A percentile compares a stretch with the other conserved stretches of the same genome.
Evolutionary conservation across 2,113 vertebrate species (phyloP).

Genomic region (Triplophysa rosa): DNA sequence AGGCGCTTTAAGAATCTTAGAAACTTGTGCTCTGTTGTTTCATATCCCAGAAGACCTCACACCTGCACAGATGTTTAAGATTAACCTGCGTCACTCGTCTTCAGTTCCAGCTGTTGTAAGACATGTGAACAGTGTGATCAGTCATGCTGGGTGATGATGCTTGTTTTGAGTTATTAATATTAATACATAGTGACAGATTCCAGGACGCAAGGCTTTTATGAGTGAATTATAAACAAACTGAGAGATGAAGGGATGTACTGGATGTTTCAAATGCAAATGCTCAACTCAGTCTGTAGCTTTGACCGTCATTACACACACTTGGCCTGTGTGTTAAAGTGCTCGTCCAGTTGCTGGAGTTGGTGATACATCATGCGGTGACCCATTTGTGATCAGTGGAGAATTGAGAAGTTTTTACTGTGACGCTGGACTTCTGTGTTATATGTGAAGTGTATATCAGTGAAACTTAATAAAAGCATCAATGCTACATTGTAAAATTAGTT

Average conservation of each 20-base stretch:
- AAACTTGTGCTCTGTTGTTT: slow-evolving; percentile 5
- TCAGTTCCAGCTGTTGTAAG: slow-evolving; percentile 34
- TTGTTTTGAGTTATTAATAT: slow-evolving; percentile 49
- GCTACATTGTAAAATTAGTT: no score
- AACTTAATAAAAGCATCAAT: no score
- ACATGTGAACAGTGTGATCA: slow-evolving; percentile 37
- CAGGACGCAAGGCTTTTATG: slow-evolving; percentile 38
- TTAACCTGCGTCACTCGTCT: slow-evolving; percentile 3
- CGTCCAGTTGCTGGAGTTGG: slow-evolving; percentile 25
- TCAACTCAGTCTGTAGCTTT: slow-evolving; percentile 1
- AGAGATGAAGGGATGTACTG: not conserved
- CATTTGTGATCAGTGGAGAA: slow-evolving; percentile 26
- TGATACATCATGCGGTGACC: slow-evolving; percentile 38
- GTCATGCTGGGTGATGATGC: slow-evolving; percentile 21
- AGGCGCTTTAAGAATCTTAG: not conserved
- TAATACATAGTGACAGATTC: slow-evolving; percentile 21
- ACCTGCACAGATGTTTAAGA: slow-evolving; percentile 30
- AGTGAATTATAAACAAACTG: slow-evolving; percentile 44
- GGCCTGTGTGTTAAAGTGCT: slow-evolving; percentile 30
- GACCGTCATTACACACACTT: slow-evolving; percentile 28
- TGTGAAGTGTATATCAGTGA: not conserved
- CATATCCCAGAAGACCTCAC: not conserved
- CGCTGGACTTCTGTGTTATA: slow-evolving; percentile 3
- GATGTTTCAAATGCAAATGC: slow-evolving; percentile 7
- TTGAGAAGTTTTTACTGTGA: slow-evolving; percentile 15